Conservation (phyloP, 2,888 invertebrate genomes). For the Drosophila mercatorum region DNA sequence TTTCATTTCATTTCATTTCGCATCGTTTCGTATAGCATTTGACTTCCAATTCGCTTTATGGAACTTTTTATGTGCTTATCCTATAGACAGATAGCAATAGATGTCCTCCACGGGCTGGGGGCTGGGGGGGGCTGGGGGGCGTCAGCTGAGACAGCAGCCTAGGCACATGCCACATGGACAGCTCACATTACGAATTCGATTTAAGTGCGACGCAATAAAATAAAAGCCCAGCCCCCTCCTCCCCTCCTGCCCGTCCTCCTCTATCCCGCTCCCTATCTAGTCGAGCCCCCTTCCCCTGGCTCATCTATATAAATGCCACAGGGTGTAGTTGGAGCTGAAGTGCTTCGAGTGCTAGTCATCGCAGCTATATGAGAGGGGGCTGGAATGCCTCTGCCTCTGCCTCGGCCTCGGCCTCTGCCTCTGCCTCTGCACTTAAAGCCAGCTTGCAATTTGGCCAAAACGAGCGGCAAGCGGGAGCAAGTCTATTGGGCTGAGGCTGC, state of each 20-base stretch:
- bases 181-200: constrained; percentile 72
- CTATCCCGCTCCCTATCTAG: neutral
- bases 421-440: constrained; percentile 23
- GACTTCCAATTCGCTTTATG: constrained; percentile 80
- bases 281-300: neutral
- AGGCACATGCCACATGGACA: constrained; percentile 49
- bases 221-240: constrained; percentile 51
- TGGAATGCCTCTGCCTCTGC: neutral
- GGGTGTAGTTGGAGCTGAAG: constrained; percentile 9
- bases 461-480: neutral
- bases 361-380: constrained; percentile 1
- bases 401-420: too few relatives aligned
- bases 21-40: constrained; percentile 66
- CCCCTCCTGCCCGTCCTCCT: neutral
- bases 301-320: neutral
- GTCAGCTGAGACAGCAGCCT: constrained; percentile 29
- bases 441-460: constrained; percentile 37
- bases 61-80: constrained; percentile 75
- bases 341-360: constrained; percentile 31
- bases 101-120: neutral
- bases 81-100: constrained; percentile 49
- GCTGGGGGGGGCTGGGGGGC: constrained; percentile 11
- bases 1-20: constrained; percentile 29
- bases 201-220: constrained; percentile 76
- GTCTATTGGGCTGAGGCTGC: neutral